Evolutionary conservation across 2,113 vertebrate species (phyloP), one percentile per base, ranked within the genome.

Genomic region (Leucosticte australis): DNA sequence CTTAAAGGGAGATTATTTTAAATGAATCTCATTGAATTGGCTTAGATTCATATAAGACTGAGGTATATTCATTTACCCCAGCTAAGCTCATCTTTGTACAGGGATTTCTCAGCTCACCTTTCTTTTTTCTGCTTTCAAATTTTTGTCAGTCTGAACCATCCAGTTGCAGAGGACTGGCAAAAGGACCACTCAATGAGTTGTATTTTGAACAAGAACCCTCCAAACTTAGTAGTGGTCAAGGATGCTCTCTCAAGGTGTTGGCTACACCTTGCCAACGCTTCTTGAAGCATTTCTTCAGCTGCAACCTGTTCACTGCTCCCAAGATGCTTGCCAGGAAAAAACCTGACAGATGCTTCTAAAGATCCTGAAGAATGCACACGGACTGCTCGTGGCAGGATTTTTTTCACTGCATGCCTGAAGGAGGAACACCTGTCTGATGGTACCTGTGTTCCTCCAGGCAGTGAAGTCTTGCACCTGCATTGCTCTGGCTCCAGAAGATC

Each of bases 1-100:
- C 71, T 86, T 68, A 74, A 90, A 41, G 37, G 69, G 68, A 77
- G 47, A 82, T 83, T 90, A 80, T 88, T 95, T 90, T 35, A 90
- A 62, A 80, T 65, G 1, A 83, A 80, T 88, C 28, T 83, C 63
- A 33, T 57, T 6, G 24, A 62, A 27, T 50, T 80, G 50, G 18
- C 49, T 90, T 76, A 60, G 57, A 85, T 53, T 65, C 37, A 21
- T 57, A 13, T 49, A 62, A 71, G 77, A 57, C 18, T 57, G 15
- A 20, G 24, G 23, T 73, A 19, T 33, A 55, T 69, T 86, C 28
- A 35, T 53, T 89, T 84, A 85, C 2, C 39, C 7, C 10, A 85
- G 41, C 22, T 53, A 62, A 87, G 26, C 20, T 93, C 4, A 56
- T 68, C 20, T 71, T 94, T 91, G 37, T 81, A 5, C 11, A 52